Evolutionary conservation across 2,113 vertebrate species (phyloP).

Genomic region (Oxygymnocypris stewartii): DNA sequence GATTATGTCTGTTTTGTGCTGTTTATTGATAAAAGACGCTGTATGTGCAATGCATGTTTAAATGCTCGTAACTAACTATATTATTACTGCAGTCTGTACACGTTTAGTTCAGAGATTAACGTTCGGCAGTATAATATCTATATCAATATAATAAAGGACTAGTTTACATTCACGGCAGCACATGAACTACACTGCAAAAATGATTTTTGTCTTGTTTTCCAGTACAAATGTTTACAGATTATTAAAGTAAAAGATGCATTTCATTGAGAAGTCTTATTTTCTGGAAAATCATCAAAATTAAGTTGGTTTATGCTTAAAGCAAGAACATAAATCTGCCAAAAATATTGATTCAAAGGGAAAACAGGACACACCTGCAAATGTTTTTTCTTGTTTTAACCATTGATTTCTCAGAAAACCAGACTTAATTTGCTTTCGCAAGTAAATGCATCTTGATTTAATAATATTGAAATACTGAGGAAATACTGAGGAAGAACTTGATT

Average conservation of each 20-base stretch:
- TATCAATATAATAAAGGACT: conserved; percentile 10
- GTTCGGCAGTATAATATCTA: neutral
- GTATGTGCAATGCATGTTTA: neutral
- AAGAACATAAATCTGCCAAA: too few species aligned
- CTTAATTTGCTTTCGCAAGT: neutral
- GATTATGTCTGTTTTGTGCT: neutral
- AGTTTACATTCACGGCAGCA: conserved; percentile 40
- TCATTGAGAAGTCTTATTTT: too few species aligned
- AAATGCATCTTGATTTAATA: neutral
- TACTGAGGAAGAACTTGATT: too few species aligned
- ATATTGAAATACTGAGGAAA: too few species aligned
- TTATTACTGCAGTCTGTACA: conserved; percentile 23
- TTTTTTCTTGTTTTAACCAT: neutral
- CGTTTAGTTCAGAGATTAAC: conserved; percentile 17
- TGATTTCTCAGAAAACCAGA: neutral
- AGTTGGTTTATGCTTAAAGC: too few species aligned
- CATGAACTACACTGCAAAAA: conserved; percentile 18
- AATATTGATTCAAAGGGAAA: too few species aligned
- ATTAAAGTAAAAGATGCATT: too few species aligned
- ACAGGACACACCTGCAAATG: neutral
- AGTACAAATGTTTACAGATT: neutral
- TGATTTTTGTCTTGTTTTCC: neutral
- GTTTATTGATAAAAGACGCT: neutral
- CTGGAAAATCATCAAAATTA: too few species aligned
- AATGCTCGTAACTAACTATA: neutral